Percentiles rank a stretch among this genome's conserved stretches.
Evolutionary conservation across 2,113 vertebrate genomes (phyloP).

Genomic region (Theristicus caerulescens): DNA sequence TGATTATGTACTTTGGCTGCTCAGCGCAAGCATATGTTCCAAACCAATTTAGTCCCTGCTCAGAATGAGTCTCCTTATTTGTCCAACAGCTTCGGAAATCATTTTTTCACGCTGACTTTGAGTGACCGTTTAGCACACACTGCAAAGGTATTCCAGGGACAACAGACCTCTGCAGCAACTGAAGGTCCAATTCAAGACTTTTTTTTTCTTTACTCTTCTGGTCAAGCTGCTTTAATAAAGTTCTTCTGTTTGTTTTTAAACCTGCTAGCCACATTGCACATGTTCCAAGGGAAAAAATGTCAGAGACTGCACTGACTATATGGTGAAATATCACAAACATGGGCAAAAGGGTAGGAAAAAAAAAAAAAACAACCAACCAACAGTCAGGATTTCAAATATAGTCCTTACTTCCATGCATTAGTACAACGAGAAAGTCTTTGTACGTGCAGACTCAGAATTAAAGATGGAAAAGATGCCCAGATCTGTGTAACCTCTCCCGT

Average conservation of each 20-base stretch:
- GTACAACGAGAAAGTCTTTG: not conserved
- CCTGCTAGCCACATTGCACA: not conserved
- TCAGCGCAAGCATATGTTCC: conserved; percentile 64
- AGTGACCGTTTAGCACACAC: conserved; percentile 28
- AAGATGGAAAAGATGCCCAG: not conserved
- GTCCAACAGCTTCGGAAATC: conserved; percentile 67
- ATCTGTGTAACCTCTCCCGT: not conserved
- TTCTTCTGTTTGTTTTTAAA: not conserved
- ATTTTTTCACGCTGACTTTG: conserved; percentile 49
- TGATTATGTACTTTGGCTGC: conserved; percentile 75
- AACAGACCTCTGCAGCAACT: not conserved
- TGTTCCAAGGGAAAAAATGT: not conserved
- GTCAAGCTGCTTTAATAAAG: conserved; percentile 8
- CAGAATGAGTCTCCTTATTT: conserved; percentile 72
- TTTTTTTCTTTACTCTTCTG: not conserved
- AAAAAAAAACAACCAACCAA: not conserved
- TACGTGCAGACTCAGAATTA: not conserved
- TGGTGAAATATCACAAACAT: not conserved
- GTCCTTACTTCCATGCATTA: not conserved
- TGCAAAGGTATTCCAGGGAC: conserved; percentile 58
- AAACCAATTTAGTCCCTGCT: conserved; percentile 61
- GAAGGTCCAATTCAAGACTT: not conserved
- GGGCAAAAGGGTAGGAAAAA: not conserved
- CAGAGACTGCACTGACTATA: not conserved
- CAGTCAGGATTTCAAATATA: not conserved